Base-by-base conservation (phyloP, 2,888 invertebrate species). In the Opisthograptis luteolata region DNA sequence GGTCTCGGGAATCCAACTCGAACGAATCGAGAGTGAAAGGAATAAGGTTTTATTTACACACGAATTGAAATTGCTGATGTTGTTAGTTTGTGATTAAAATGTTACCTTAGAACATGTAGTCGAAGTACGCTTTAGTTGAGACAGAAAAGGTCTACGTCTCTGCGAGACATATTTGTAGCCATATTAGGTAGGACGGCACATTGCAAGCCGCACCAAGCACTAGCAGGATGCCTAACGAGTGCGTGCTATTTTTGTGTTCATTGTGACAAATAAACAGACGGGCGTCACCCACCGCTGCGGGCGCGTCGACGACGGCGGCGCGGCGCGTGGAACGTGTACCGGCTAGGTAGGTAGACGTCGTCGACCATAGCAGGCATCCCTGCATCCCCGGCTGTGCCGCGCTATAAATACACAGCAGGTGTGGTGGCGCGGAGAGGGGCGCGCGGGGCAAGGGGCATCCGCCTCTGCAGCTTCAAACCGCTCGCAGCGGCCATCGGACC, bases 361-460 rank as follows among this genome's bases (percentile, higher is more conserved):
- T 72, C 74, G 79, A 65, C 77, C 80, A 76, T 76, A 81, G 79
- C 74, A 73, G 75, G 67, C 87, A 84, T 84, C 86, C 85, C 86
- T 85, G 83, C 88, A 87, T 84, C 88, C 88, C 85, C 80, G 82
- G 79, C 81, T 78, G 77, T 75, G 79, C 70, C 79, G 79, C 85
- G 81, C 87, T 90, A 90, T 88, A 88, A 89, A 89, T 89, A 89
- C 87, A 81, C 87, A 83, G 87, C 88, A 88, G 87, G 87, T 87
- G 89, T 83, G 87, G 81, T 80, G 76, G 74, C 71, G 77, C 64
- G 78, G 67, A 73, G 74, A 76, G 74, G 61, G 71, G 75, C 73
- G 74, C 77, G 79, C 79, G 82, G 81, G 81, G 75, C 71, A 66
- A 74, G 73, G 81, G 84, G 82, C 84, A 84, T 85, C 87, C 87